phyloP scores from a whole-genome alignment of 53 echinoderm and acorn worm genomes.

The Mesocentrotus franciscanus region DNA sequence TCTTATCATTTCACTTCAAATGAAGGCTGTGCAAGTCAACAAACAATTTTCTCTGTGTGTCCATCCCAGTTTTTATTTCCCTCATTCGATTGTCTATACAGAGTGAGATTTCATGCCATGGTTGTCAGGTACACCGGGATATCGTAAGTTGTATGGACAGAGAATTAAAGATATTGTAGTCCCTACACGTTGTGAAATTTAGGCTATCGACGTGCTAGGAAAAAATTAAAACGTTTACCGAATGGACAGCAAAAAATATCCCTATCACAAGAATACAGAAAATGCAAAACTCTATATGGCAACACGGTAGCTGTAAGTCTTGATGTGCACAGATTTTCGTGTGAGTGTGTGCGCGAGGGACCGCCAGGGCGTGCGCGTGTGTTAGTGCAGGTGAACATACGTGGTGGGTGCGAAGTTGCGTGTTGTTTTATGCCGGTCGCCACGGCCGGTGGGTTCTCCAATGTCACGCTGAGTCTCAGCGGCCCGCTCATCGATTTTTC shows the following conservation, averaged over 20 bases:
- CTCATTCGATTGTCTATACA: neutral
- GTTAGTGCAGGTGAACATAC: conserved; percentile 30
- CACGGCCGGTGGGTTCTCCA: neutral
- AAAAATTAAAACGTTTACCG: no score
- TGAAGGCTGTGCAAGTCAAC: neutral
- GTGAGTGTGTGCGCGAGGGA: neutral
- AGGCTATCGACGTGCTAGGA: no score
- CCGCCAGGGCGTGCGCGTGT: neutral
- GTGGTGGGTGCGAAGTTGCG: conserved; percentile 2
- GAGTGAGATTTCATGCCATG: neutral
- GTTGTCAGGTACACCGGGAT: neutral
- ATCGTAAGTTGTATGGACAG: neutral
- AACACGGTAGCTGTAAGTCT: no score
- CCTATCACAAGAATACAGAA: no score
- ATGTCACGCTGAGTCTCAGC: conserved; percentile 23
- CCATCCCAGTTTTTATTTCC: neutral
- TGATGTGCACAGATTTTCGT: neutral
- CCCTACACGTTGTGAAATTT: neutral
- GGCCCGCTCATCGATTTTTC: conserved; percentile 23
- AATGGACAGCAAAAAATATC: no score
- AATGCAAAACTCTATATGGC: neutral
- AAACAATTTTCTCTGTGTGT: neutral
- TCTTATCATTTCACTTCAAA: neutral
- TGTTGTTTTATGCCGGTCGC: conserved; percentile 30
- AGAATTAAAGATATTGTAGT: neutral